Percentiles rank a stretch among this genome's conserved stretches.
Evolutionary conservation across 2,888 invertebrate species (phyloP).

Genomic region (Agrenia bidenticulata): DNA sequence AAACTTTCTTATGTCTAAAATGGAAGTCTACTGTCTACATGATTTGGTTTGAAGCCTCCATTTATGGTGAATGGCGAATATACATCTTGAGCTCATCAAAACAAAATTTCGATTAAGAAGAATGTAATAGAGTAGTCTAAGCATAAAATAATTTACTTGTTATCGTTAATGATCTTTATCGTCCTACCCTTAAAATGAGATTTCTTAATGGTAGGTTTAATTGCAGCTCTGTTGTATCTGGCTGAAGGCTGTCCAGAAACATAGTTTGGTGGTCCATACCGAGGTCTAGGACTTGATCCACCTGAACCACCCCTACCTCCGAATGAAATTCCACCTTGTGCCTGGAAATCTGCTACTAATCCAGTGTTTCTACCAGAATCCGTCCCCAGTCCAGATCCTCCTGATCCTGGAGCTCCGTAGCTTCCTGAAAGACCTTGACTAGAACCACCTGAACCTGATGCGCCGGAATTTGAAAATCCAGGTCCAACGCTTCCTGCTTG

Average conservation of each 20-base stretch:
- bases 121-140: too few relatives aligned
- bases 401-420: neutral
- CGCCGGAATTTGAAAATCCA: conserved; percentile 14
- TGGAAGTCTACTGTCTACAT: too few relatives aligned
- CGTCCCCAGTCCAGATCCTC: too few relatives aligned
- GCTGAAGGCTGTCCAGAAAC: conserved; percentile 17
- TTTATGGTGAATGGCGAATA: too few relatives aligned
- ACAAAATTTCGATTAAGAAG: neutral
- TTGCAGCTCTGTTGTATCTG: conserved; percentile 25
- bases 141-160: too few relatives aligned
- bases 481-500: neutral
- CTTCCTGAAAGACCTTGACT: conserved; percentile 9
- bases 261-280: conserved; percentile 20
- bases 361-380: conserved; percentile 8
- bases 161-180: conserved; percentile 17
- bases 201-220: neutral
- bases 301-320: conserved; percentile 1
- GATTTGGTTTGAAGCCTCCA: too few relatives aligned
- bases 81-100: too few relatives aligned
- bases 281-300: neutral
- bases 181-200: conserved; percentile 16
- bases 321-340: neutral
- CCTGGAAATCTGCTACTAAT: conserved; percentile 15
- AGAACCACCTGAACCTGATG: neutral
- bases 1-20: too few relatives aligned